Base-by-base conservation (phyloP, 2,888 invertebrate genomes). In the Erebia ligea region DNA sequence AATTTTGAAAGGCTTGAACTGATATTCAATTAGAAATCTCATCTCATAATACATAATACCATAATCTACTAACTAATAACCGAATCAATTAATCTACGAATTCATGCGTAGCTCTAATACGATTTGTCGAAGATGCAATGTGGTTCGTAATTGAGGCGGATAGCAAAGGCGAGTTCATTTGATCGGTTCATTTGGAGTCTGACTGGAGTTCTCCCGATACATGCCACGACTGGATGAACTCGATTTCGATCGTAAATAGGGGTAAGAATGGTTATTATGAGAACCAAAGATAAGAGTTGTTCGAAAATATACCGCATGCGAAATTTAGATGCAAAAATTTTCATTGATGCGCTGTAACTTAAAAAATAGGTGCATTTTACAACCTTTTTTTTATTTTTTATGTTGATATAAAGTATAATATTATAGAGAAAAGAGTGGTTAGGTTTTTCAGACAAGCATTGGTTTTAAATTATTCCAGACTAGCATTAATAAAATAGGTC, bases 211-310 rank as follows among this genome's bases (percentile, higher is more conserved):
- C 75, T 76, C 75, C 74, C 80, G 81, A 81, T 80, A 81, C 80
- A 79, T 78, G 80, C 78, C 77, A 79, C 83, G 86, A 80, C 80
- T 86, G 85, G 82, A 79, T 87, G 87, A 85, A 86, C 82, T 82
- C 85, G 83, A 87, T 87, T 84, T 83, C 86, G 78, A 82, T 83
- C 80, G 83, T 81, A 81, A 84, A 82, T 81, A 81, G 82, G 81
- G 81, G 80, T 76, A 74, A 76, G 76, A 77, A 73, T 48, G 65
- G 67, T 73, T 79, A 81, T 81, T 78, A 63, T 69, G 72, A 52
- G 63, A 66, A 67, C 19, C 25, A 61, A 21, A 68, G 65, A 58
- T 62, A 25, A 65, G 52, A 70, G 65, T 59, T 58, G 57, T 64
- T 66, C 71, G 68, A 73, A 52, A 72, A 71, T 67, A 71, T 75